Percentiles rank a stretch among this genome's conserved stretches.
phyloP scores from a whole-genome alignment of 2,797 vertebrate species.

The Chaetodon trifasciatus region DNA sequence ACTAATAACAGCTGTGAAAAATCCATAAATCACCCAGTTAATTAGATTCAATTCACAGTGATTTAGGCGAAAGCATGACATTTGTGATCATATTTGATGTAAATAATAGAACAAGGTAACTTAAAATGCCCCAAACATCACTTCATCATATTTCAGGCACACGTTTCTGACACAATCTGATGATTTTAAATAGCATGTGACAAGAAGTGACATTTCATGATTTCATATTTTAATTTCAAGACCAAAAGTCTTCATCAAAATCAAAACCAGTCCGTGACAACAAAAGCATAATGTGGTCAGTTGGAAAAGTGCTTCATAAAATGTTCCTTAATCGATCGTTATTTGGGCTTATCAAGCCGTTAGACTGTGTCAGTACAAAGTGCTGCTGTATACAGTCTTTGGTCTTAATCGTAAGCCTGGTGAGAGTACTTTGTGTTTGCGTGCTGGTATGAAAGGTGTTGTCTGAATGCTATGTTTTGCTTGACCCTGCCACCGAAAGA shows the following conservation, averaged over 20 bases:
- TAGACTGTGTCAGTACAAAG: constrained; percentile 29
- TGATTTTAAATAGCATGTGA: constrained; percentile 10
- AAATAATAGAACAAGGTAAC: constrained; percentile 31
- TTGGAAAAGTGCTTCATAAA: constrained; percentile 7
- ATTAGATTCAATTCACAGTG: constrained; percentile 17
- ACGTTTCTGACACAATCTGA: neutral
- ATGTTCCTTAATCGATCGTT: constrained; percentile 27
- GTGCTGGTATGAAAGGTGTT: neutral
- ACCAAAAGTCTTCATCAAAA: constrained; percentile 16
- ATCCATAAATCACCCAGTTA: neutral
- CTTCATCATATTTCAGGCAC: neutral
- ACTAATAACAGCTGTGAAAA: neutral
- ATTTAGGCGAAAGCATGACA: constrained; percentile 1
- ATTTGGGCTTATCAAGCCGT: constrained; percentile 18
- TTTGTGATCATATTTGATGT: constrained; percentile 1
- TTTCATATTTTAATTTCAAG: constrained; percentile 26
- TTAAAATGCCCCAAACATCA: neutral
- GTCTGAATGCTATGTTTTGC: neutral
- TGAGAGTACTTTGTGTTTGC: neutral
- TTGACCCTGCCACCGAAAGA: neutral
- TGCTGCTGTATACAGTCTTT: constrained; percentile 10
- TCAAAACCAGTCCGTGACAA: neutral
- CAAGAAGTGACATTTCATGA: neutral
- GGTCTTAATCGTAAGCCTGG: constrained; percentile 3
- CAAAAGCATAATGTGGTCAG: constrained; percentile 19